A percentile compares a stretch with the other conserved stretches of the same genome.
These are phyloP conservation scores for Luperina testacea DNA, from an alignment of 2,888 invertebrate genomes.

Conservation along the genomic window DNA sequence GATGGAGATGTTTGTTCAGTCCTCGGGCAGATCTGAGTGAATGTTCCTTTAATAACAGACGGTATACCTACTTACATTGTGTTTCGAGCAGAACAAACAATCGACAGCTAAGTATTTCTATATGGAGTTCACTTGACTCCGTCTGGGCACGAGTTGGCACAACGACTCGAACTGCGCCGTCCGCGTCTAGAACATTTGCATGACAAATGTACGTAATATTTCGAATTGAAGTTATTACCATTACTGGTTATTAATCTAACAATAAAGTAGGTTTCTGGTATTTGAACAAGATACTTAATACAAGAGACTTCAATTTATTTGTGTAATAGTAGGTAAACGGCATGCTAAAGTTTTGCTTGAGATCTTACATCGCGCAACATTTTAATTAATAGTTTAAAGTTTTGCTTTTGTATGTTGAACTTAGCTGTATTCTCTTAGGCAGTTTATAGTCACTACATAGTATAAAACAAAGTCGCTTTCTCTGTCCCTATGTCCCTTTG, in stretches of 20 bases:
- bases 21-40: slow-evolving; percentile 34
- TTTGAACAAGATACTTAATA: slow-evolving; percentile 52
- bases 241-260: slow-evolving; percentile 58
- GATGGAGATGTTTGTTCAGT: slow-evolving; percentile 45
- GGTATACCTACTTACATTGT: slow-evolving; percentile 23
- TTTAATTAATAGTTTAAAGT: slow-evolving; percentile 52
- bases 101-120: slow-evolving; percentile 52
- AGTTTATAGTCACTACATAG: too few species aligned
- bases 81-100: slow-evolving; percentile 49
- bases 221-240: slow-evolving; percentile 56
- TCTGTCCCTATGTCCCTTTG: too few species aligned
- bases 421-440: slow-evolving; percentile 11
- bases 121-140: slow-evolving; percentile 51
- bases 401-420: slow-evolving; percentile 39
- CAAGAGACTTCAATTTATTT: slow-evolving; percentile 47
- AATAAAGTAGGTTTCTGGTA: slow-evolving; percentile 49
- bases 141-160: slow-evolving; percentile 51
- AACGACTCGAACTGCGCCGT: slow-evolving; percentile 45
- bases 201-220: slow-evolving; percentile 62
- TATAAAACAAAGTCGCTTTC: too few species aligned
- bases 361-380: slow-evolving; percentile 27
- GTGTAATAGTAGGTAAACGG: slow-evolving; percentile 36
- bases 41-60: slow-evolving; percentile 34
- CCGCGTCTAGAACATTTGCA: slow-evolving; percentile 56
- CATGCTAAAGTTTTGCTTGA: slow-evolving; percentile 28